phyloP scores from a whole-genome alignment of 2,888 invertebrate genomes.

The Bombyx huttoni region DNA sequence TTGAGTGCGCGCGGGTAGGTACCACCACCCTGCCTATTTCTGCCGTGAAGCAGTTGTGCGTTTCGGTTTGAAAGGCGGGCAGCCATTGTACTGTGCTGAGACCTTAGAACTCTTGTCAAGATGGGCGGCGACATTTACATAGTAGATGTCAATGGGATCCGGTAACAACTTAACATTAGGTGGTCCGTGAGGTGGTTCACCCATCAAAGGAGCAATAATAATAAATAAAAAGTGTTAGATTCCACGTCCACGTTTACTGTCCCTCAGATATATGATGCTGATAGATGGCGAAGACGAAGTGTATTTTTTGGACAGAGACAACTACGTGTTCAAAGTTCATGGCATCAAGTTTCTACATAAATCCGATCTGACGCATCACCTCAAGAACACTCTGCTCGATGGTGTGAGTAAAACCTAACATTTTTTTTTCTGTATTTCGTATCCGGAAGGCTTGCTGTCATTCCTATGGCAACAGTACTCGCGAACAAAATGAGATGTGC shows the following conservation, averaged over 20 bases:
- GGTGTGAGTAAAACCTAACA: slow-evolving; percentile 78
- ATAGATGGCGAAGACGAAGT: slow-evolving; percentile 89
- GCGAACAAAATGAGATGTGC: too few relatives aligned
- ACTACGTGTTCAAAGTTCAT: slow-evolving; percentile 89
- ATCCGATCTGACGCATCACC: slow-evolving; percentile 78
- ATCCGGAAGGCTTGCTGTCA: not conserved
- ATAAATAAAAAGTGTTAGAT: not conserved
- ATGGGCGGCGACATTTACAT: too few relatives aligned
- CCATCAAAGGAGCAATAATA: not conserved
- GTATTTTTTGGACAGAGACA: slow-evolving; percentile 96
- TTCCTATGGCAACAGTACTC: too few relatives aligned
- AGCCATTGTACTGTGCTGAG: too few relatives aligned
- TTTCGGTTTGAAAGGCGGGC: too few relatives aligned
- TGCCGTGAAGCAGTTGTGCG: too few relatives aligned
- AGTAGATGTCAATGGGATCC: too few relatives aligned
- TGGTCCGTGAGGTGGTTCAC: too few relatives aligned
- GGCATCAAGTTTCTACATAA: slow-evolving; percentile 85
- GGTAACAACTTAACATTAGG: too few relatives aligned
- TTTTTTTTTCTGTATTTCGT: not conserved
- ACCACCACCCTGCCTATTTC: too few relatives aligned
- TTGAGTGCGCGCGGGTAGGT: too few relatives aligned
- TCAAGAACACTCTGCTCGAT: slow-evolving; percentile 89
- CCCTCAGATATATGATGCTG: slow-evolving; percentile 93
- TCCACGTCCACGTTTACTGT: not conserved
- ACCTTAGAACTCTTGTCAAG: too few relatives aligned